A percentile compares a stretch with the other conserved stretches of the same genome.
Conservation (phyloP, 2,113 vertebrate species). For the Pungitius pungitius region DNA sequence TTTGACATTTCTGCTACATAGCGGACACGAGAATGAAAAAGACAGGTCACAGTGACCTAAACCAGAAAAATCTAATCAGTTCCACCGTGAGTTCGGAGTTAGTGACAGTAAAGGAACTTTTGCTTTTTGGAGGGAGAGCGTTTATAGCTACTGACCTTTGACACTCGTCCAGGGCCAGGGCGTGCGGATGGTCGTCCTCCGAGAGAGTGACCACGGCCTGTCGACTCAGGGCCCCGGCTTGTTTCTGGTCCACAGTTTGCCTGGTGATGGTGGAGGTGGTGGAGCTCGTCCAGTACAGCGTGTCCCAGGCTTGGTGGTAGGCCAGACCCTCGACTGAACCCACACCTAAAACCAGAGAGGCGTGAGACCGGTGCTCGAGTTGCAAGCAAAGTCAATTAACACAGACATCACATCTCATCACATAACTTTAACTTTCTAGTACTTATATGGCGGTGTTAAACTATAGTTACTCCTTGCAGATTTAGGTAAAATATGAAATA, state of each 20-base stretch:
- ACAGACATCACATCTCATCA: too few relatives aligned
- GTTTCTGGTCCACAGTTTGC: slow-evolving; percentile 89
- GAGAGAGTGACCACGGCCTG: slow-evolving; percentile 92
- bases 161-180: slow-evolving; percentile 93
- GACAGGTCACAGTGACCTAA: too few relatives aligned
- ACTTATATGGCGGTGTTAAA: not conserved
- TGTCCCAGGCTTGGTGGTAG: slow-evolving; percentile 95
- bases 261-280: slow-evolving; percentile 94
- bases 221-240: slow-evolving; percentile 83
- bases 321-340: slow-evolving; percentile 97
- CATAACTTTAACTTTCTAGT: not conserved
- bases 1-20: not conserved
- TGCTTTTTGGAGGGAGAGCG: not conserved
- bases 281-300: slow-evolving; percentile 97
- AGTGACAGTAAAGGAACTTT: not conserved
- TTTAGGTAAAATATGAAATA: slow-evolving; percentile 22
- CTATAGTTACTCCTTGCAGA: not conserved
- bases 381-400: not conserved
- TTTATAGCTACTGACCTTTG: slow-evolving; percentile 79
- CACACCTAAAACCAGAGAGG: slow-evolving; percentile 82
- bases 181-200: slow-evolving; percentile 95
- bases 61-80: too few relatives aligned
- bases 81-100: too few relatives aligned
- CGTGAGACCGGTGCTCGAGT: not conserved
- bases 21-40: too few relatives aligned